phyloP scores from a whole-genome alignment of 2,113 vertebrate genomes.

The Myiozetetes cayanensis region DNA sequence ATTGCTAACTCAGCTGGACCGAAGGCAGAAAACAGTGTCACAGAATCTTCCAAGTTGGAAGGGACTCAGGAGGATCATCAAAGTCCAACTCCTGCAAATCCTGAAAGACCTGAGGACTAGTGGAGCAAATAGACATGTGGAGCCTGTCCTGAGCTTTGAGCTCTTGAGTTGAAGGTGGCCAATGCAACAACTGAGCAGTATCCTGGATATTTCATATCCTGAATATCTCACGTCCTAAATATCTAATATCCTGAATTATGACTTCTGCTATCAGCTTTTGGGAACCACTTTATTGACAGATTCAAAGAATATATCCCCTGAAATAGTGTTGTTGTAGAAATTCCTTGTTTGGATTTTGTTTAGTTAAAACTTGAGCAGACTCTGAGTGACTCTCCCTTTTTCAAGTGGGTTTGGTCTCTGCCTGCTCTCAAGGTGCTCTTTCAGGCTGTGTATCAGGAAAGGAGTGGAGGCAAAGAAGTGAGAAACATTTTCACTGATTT shows the following conservation, averaged over 20 bases:
- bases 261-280: background rate
- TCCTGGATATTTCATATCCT: background rate
- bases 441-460: background rate
- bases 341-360: background rate
- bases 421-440: background rate
- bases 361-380: background rate
- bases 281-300: background rate
- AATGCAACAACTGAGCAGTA: fast-evolving
- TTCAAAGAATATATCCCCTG: background rate
- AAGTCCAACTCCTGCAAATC: background rate
- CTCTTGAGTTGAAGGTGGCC: background rate
- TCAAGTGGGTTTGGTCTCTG: background rate
- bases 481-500: background rate
- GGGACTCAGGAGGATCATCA: background rate
- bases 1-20: background rate
- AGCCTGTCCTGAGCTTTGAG: background rate
- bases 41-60: background rate
- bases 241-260: background rate
- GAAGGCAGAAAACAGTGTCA: background rate
- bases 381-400: background rate
- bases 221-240: background rate
- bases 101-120: fast-evolving
- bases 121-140: background rate
- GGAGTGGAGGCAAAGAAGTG: background rate
- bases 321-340: background rate